A percentile compares a stretch with the other conserved stretches of the same genome.
phyloP scores from a whole-genome alignment of 2,113 vertebrate species.

The Rhombomys opimus region DNA sequence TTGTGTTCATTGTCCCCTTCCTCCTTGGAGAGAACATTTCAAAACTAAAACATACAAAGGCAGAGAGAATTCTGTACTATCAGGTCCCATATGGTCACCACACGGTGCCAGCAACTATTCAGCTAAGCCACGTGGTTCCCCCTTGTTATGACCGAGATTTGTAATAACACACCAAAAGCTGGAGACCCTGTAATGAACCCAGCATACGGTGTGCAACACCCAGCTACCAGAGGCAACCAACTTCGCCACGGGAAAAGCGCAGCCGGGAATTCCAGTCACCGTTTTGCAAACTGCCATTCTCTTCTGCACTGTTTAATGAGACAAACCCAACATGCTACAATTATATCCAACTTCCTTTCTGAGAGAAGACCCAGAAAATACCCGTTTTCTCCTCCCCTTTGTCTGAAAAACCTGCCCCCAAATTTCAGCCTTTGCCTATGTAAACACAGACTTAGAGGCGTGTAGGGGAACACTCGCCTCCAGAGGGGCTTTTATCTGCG shows the following conservation, averaged over 20 bases:
- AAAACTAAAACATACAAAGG: not conserved
- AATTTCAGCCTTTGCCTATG: not conserved
- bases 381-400: slow-evolving; percentile 14
- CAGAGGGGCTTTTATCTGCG: slow-evolving; percentile 17
- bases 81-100: no score
- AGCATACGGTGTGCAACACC: accelerated
- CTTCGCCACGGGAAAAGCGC: accelerated
- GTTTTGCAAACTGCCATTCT: not conserved
- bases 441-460: not conserved
- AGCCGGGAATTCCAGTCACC: not conserved
- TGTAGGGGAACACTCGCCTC: not conserved
- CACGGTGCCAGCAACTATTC: not conserved
- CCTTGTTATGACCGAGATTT: not conserved
- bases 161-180: not conserved
- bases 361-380: slow-evolving; percentile 35
- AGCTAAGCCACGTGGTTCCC: not conserved
- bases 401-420: slow-evolving; percentile 10
- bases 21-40: not conserved
- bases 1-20: not conserved
- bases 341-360: slow-evolving; percentile 49
- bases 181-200: accelerated
- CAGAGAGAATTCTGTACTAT: not conserved
- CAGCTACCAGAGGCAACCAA: accelerated
- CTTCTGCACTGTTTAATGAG: slow-evolving; percentile 1
- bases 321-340: not conserved